phyloP scores from a whole-genome alignment of 2,888 invertebrate species.

The Ichneumoninae sp. region DNA sequence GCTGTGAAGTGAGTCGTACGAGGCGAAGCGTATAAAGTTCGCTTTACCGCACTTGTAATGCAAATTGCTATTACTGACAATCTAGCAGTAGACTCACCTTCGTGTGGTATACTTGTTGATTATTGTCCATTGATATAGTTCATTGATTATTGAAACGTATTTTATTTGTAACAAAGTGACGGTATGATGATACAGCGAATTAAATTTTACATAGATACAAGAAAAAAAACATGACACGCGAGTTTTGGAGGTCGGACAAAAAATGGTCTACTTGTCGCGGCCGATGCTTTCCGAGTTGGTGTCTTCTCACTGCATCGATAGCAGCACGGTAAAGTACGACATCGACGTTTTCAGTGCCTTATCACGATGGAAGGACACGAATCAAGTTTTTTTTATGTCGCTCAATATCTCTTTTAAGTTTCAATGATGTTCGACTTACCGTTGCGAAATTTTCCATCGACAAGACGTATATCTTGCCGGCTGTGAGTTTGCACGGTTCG shows the following conservation, averaged over 20 bases:
- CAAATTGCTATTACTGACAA: too few species aligned
- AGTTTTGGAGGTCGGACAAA: background rate
- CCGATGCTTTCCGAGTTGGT: too few species aligned
- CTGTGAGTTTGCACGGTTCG: conserved; percentile 50
- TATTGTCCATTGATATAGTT: too few species aligned
- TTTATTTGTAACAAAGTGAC: too few species aligned
- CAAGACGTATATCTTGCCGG: conserved; percentile 44
- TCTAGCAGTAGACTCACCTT: too few species aligned
- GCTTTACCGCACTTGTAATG: too few species aligned
- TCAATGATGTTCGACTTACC: conserved; percentile 16
- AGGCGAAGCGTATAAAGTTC: too few species aligned
- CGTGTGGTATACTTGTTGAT: too few species aligned
- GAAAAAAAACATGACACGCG: background rate
- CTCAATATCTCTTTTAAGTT: background rate
- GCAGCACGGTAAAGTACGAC: conserved; percentile 52
- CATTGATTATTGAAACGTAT: too few species aligned
- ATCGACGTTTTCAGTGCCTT: conserved; percentile 56
- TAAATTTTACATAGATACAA: background rate
- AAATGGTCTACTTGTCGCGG: background rate
- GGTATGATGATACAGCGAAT: too few species aligned
- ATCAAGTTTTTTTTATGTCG: background rate
- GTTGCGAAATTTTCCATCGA: conserved; percentile 58
- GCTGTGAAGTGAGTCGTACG: too few species aligned
- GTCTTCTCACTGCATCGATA: conserved; percentile 43
- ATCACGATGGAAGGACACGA: background rate